Evolutionary conservation across 1,140 invertebrate species (phyloP), one percentile per base, ranked within the genome.

Genomic region (Ylistrum balloti): DNA sequence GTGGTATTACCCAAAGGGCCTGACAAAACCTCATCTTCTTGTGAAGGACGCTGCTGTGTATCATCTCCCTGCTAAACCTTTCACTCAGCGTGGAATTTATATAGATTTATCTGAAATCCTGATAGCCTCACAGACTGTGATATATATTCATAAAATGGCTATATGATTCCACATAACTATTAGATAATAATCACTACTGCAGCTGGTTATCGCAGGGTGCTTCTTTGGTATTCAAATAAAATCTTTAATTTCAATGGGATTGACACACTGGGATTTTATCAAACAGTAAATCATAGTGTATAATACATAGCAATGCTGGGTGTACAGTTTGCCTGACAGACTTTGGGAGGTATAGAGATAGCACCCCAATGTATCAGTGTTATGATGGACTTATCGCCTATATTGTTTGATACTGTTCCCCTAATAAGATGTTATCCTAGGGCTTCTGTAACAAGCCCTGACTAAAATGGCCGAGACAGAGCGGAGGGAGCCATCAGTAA

Each of bases 241-340:
- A 87, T 87, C 86, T 87, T 87, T 87, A 87, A 87, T 87, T 87
- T 87, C 86, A 87, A 87, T 87, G 11, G 86, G 86, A 87, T 87
- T 87, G 86, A 87, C 86, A 87, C 35, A 35, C 33, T 22, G 20
- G 33, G 86, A 38, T 74, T 87, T 87, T 87, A 87, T 87, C 86
- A 35, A 35, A 35, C 86, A 17, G 35, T 87, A 35, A 87, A 87
- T 87, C 86, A 87, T 34, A n/a, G 33, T 7, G 33, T 34, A 34
- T 87, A 34, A 34, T 87, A 87, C 86, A 22, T 87, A 87, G 33
- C 35, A 35, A 38, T 87, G 86, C 86, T 87, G 33, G 33, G 86
- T 87, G 13, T 87, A 34, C 22, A 87, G 86, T 35, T 34, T 10
- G 35, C 5, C 35, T 87, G 86, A 87, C 86, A 87, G 86, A 87